Evolutionary conservation across 1,140 invertebrate species (phyloP).

Genomic region (Oscheius sp.): DNA sequence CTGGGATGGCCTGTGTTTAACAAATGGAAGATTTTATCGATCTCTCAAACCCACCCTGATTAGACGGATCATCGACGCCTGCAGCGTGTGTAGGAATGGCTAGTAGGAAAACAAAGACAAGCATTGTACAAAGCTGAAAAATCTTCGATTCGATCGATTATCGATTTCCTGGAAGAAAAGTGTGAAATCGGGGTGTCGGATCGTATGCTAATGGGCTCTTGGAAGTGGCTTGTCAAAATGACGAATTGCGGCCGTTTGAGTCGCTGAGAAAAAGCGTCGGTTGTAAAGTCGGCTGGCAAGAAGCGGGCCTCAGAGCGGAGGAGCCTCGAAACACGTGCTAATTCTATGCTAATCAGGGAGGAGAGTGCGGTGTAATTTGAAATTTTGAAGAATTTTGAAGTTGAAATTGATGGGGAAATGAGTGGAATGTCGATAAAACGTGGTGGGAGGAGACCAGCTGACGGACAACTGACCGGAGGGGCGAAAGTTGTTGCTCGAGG

Average conservation of each 20-base stretch:
- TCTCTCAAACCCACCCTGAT: not conserved
- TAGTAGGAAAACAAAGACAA: not conserved
- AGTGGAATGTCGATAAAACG: not conserved
- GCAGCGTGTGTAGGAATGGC: not conserved
- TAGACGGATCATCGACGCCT: not conserved
- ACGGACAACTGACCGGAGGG: not conserved
- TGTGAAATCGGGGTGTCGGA: not conserved
- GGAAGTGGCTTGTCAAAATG: not conserved
- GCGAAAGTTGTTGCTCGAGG: not conserved
- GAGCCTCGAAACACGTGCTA: not conserved
- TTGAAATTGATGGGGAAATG: not conserved
- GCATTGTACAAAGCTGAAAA: not conserved
- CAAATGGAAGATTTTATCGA: too few species aligned
- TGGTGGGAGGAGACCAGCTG: not conserved
- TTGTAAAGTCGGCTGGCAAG: not conserved
- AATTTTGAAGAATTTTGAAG: not conserved
- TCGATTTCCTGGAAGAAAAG: not conserved
- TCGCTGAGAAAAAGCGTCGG: not conserved
- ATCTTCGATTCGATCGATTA: too few species aligned
- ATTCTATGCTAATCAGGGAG: not conserved
- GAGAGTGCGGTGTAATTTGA: not conserved
- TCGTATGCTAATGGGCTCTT: too few species aligned
- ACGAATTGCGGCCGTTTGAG: not conserved
- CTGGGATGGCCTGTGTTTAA: too few species aligned
- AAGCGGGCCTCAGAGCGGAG: not conserved